These are phyloP conservation scores for Spheniscus humboldti DNA, from an alignment of 2,797 vertebrate species.

Conservation along the genomic window DNA sequence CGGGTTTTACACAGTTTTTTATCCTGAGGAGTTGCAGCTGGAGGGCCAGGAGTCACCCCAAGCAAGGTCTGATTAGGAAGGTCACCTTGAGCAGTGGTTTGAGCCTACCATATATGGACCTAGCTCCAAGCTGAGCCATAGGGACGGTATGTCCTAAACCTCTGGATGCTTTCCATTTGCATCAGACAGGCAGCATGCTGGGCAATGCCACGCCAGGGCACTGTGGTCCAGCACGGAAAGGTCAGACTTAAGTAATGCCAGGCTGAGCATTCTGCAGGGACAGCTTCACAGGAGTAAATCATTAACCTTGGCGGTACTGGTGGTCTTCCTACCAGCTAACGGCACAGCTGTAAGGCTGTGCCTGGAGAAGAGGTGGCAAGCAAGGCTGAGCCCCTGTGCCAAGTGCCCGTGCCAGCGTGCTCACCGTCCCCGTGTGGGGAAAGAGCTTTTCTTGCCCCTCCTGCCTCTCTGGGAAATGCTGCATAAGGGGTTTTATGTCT, in stretches of 20 bases:
- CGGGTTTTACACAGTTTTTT: neutral
- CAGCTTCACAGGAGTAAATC: neutral
- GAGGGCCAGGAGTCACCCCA: neutral
- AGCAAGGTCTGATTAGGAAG: neutral
- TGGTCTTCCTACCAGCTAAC: neutral
- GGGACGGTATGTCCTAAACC: neutral
- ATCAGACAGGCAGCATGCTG: neutral
- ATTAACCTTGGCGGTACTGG: neutral
- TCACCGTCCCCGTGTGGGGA: rapidly evolving
- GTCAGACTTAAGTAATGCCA: neutral
- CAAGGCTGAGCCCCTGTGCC: neutral
- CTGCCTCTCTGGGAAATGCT: neutral
- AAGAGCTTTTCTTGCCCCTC: neutral
- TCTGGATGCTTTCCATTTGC: neutral
- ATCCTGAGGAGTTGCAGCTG: neutral
- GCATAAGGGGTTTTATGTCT: neutral
- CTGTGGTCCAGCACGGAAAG: rapidly evolving
- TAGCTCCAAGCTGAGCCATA: neutral
- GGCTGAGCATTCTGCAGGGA: neutral
- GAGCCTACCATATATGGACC: neutral
- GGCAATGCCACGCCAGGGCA: too few relatives aligned
- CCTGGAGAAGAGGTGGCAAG: neutral
- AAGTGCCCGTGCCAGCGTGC: rapidly evolving
- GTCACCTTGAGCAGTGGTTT: neutral
- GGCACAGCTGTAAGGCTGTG: neutral